Evolutionary conservation across 2,888 invertebrate genomes (phyloP), one percentile per base, ranked within the genome.

Genomic region (Drosophila paramelanica): DNA sequence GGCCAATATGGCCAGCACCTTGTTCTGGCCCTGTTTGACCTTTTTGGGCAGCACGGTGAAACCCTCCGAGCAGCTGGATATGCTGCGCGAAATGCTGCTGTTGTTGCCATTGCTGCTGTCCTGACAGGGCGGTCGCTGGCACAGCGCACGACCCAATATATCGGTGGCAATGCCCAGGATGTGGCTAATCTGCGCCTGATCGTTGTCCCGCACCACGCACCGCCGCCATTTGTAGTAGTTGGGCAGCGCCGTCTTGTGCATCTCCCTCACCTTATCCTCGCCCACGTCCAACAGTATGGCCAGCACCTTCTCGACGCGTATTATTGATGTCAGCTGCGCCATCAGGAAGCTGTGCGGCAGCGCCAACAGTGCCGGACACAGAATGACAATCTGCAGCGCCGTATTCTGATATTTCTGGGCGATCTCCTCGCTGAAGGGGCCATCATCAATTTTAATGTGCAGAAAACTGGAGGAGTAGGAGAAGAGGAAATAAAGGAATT

Each of bases 141-240:
- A 93, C 39, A 92, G 93, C 83, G 93, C 94, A 91, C 93, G 85
- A 13, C 96, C 95, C 31, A 97, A 93, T 71, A 96, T 96, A 23
- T 95, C 95, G 72, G 97, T 96, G 0, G 97, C 96, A 7, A 96
- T 95, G 0, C 96, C 95, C n/a, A 97, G 93, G 88, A 97, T 96
- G 70, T 96, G 96, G 73, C 96, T 96, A 38, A 97, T 96, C 89
- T 97, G 96, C 0, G 95, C 95, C 56, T 96, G 96, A 91, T 97
- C 97, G 90, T 97, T 96, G 89, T 97, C 97, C 51, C 96, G 95
- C 17, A 96, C 96, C 46, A 94, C 94, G 93, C 96, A 95, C 90
- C 96, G 95, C 67, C 95, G 95, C 97, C 97, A 97, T 86, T 95
- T 95, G 65, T 95, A 94, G 90, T 96, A 97, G 47, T 94, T 94